Base-by-base conservation (phyloP, 2,113 vertebrate genomes). In the Collichthys lucidus region DNA sequence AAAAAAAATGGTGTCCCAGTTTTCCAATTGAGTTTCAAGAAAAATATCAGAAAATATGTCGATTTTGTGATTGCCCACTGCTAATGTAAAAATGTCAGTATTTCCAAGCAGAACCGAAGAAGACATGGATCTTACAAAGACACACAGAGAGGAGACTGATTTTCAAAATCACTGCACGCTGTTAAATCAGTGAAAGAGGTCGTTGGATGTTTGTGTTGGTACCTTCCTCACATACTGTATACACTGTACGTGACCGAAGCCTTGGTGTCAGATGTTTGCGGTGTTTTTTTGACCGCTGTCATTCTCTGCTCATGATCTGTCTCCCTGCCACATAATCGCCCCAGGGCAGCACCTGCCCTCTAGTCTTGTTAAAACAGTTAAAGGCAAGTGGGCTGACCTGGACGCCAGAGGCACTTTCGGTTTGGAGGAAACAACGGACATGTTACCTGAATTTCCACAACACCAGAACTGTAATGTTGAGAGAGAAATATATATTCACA, bases 331-430 rank as follows among this genome's bases (percentile, higher is more conserved):
- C 78, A 44, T 75, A 79, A 73, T 74, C 4, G 74, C 85, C 78
- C 74, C 66, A 31, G 79, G 85, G 74, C 74, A 77, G 69, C 87
- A 83, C 67, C 61, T 71, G 75, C 72, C 68, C 86, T 83, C 57
- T 76, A 31, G 79, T 86, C 66, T 31, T 35, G 74, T 68, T 82
- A 64, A 66, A 86, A 65, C 67, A 19, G 55, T 76, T 47, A 49
- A 86, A 86, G 82, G 80, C 80, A 83, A 83, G 80, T 77, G 75
- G 72, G 74, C 72, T 74, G 79, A 80, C 68, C 83, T 67, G 79
- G 65, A 70, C 73, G 63, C 14, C 12, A 12, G 62, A 79, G 70
- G 78, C 29, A 35, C 63, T 40, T 55, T 31, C 22, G 47, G 53
- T 59, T 84, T n/a, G 15, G 52, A 71, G 10, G 19, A 62, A 67